Conservation (phyloP, 2,888 invertebrate genomes). For the Parelbella ahira region DNA sequence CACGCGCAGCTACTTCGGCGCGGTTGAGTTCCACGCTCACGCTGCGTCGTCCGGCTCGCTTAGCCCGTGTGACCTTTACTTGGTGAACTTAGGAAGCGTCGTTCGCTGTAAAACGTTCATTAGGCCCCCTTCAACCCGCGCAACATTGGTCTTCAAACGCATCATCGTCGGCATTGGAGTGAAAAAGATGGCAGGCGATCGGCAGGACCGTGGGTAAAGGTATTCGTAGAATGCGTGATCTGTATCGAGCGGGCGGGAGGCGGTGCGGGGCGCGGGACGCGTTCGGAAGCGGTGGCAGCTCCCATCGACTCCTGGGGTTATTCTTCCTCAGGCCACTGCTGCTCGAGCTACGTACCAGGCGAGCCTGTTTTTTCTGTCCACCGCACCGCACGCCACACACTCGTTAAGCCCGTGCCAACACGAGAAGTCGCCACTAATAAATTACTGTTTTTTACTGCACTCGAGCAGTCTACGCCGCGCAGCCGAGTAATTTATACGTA, state of each 20-base stretch:
- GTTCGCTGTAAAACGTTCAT: constrained; percentile 74
- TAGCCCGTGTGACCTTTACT: constrained; percentile 77
- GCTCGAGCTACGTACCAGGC: constrained; percentile 77
- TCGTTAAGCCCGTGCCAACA: constrained; percentile 83
- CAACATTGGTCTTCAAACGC: constrained; percentile 52
- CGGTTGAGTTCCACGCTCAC: constrained; percentile 72
- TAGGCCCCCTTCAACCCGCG: constrained; percentile 70
- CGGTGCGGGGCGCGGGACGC: constrained; percentile 68
- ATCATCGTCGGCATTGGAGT: constrained; percentile 59
- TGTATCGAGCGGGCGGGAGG: constrained; percentile 70
- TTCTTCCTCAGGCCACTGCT: constrained; percentile 81
- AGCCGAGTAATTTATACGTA: constrained; percentile 75
- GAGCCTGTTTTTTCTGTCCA: constrained; percentile 83
- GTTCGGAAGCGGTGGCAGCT: constrained; percentile 80
- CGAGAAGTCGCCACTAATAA: constrained; percentile 83
- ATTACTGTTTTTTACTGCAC: constrained; percentile 79
- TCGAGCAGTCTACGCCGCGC: constrained; percentile 79
- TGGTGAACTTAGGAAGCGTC: constrained; percentile 80
- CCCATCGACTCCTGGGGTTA: constrained; percentile 81
- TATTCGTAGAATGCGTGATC: constrained; percentile 81
- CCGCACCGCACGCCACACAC: constrained; percentile 81
- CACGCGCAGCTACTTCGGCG: constrained; percentile 73
- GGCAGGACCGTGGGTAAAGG: constrained; percentile 71
- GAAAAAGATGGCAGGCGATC: constrained; percentile 69
- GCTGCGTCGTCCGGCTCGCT: constrained; percentile 73